A percentile compares a stretch with the other conserved stretches of the same genome.
These are phyloP conservation scores for Turritopsis dohrnii DNA, from an alignment of 30 jellyfish, hydroid and myxozoan genomes.

Conservation along the genomic window DNA sequence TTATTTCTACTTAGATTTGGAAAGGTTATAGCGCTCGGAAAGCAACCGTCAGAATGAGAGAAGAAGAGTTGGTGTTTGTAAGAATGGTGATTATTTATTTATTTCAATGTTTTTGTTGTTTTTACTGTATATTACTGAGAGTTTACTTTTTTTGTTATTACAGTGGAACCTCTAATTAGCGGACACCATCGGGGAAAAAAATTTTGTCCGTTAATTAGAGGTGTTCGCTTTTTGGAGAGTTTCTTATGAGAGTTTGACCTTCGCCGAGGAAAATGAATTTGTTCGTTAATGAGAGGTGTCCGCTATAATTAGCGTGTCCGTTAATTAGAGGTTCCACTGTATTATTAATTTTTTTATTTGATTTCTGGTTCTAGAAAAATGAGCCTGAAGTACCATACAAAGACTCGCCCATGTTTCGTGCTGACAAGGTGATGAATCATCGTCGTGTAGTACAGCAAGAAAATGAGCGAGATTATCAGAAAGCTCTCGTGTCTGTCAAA, in stretches of 20 bases:
- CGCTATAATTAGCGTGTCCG: no score
- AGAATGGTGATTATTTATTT: constrained; percentile 64
- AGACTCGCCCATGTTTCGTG: constrained; percentile 44
- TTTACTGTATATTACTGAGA: neutral
- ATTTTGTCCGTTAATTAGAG: no score
- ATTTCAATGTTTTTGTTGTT: neutral
- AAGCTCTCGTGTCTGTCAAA: constrained; percentile 73
- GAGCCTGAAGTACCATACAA: constrained; percentile 38
- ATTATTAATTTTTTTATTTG: neutral
- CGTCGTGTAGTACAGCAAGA: constrained; percentile 83
- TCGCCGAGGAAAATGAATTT: no score
- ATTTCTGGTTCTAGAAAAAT: constrained; percentile 45
- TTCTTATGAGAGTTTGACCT: no score
- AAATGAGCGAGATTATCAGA: constrained; percentile 69
- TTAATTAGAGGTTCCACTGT: no score
- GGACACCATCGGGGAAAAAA: no score
- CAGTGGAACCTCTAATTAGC: no score
- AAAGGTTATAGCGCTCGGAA: constrained; percentile 76
- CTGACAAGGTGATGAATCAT: constrained; percentile 60
- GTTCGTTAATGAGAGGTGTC: no score
- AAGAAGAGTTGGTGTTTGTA: constrained; percentile 87
- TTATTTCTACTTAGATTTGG: constrained; percentile 51
- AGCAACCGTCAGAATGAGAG: constrained; percentile 66
- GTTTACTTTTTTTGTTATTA: no score
- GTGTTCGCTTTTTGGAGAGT: no score